Evolutionary conservation across 2,113 vertebrate genomes (phyloP).

Genomic region (Heloderma charlesbogerti): DNA sequence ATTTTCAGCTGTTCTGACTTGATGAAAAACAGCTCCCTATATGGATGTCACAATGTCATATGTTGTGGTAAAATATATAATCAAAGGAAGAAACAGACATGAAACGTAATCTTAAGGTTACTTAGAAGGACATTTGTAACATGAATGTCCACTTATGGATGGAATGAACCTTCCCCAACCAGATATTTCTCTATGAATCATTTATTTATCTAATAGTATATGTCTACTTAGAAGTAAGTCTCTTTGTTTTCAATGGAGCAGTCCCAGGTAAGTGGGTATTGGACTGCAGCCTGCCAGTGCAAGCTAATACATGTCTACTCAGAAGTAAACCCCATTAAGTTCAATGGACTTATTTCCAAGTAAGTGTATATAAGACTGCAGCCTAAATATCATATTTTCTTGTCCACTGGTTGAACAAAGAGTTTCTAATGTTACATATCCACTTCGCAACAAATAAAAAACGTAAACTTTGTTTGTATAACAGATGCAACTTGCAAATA

Average conservation of each 20-base stretch:
- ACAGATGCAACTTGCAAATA: slow-evolving; percentile 66
- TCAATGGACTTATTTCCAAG: background rate
- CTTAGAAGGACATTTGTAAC: no score
- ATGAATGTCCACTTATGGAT: accelerated
- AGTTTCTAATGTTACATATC: slow-evolving; percentile 20
- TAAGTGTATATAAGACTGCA: background rate
- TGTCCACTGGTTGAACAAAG: slow-evolving; percentile 28
- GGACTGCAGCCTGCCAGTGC: background rate
- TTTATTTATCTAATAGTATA: slow-evolving; percentile 25
- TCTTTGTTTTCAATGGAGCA: no score
- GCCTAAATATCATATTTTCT: background rate
- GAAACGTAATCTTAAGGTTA: background rate
- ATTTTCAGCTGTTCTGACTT: no score
- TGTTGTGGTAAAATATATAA: background rate
- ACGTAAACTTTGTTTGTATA: slow-evolving; percentile 32
- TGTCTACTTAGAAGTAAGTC: no score
- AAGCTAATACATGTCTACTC: background rate
- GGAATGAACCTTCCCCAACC: background rate
- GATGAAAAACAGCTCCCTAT: background rate
- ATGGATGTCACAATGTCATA: background rate
- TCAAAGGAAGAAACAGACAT: background rate
- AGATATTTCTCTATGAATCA: background rate
- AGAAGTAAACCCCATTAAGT: background rate
- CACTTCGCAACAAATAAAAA: slow-evolving; percentile 29
- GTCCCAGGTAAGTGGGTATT: no score